Conservation (phyloP, 2,113 vertebrate genomes). For the Galeopterus variegatus region DNA sequence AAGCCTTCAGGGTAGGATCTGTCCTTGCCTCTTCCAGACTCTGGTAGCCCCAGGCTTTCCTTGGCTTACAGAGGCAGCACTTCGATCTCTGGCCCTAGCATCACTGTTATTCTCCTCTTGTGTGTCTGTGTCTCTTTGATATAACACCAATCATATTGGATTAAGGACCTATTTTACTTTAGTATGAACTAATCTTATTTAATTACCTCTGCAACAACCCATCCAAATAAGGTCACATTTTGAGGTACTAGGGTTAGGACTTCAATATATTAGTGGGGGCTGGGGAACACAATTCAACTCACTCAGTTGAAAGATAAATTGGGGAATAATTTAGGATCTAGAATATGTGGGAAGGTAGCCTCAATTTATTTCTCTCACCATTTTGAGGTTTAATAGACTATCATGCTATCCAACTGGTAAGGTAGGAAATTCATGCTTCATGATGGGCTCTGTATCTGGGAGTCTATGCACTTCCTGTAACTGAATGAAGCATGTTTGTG, state of each 20-base stretch:
- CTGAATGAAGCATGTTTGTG: neutral
- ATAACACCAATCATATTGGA: neutral
- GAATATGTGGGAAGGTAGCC: neutral
- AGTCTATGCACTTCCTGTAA: too few relatives aligned
- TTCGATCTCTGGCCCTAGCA: accelerated
- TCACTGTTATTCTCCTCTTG: too few relatives aligned
- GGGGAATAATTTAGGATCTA: neutral
- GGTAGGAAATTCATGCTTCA: neutral
- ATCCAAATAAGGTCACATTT: neutral
- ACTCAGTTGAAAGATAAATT: neutral
- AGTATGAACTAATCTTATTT: neutral
- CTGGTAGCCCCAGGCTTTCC: neutral
- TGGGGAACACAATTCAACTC: neutral
- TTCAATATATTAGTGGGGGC: neutral
- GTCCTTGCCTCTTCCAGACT: neutral
- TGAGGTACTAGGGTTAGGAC: neutral
- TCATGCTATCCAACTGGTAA: neutral
- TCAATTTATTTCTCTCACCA: neutral
- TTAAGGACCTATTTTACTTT: neutral
- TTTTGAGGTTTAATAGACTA: neutral
- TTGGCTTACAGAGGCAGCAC: neutral
- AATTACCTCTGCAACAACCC: neutral
- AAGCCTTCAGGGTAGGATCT: neutral
- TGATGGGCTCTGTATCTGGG: neutral
- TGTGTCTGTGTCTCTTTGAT: neutral